Evolutionary conservation across 2,113 vertebrate genomes (phyloP), one percentile per base, ranked within the genome.

Genomic region (Python bivittatus): DNA sequence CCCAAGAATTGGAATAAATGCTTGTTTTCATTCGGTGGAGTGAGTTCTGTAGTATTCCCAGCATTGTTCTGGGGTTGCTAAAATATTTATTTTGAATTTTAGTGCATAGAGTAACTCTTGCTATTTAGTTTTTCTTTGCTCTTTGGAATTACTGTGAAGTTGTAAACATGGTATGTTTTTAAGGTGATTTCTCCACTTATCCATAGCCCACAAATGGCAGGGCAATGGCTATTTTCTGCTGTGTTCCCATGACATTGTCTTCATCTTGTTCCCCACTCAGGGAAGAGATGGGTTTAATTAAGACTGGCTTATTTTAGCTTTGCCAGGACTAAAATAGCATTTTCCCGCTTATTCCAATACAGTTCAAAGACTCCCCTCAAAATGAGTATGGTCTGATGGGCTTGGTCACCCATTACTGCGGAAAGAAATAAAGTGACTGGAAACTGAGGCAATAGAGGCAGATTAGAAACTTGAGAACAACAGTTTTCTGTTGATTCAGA

Each of bases 71-170:
- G 12, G 12, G 53, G 15, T 85, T 92, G 72, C 88, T 42, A 25
- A 57, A 86, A 79, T 91, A 92, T 91, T 94, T 91, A 9, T 38
- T 79, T 79, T 79, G n/a, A 72, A 38, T 38, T 48, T 72, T 72
- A 38, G n/a, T 38, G 72, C 72, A 79, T 38, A 42, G 72, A 79
- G 38, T 15, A 79, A 79, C 17, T 42, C 72, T 79, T 79, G 72
- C 72, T 79, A 79, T 79, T 79, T 79, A 20, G 33, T 38, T 79
- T 79, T 79, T 22, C 33, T 79, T 79, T 79, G 72, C 33, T 79
- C 33, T 42, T 79, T 79, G 72, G 33, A 79, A 38, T 79, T 79
- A 42, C 72, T 33, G 38, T 79, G 33, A 79, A 79, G 9, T 38
- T 79, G 72, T 79, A 79, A 79, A 42, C 33, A 79, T 22, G 33